These are phyloP conservation scores for Stichopus horrens DNA, from an alignment of 53 echinoderm and acorn worm species.

Conservation along the genomic window DNA sequence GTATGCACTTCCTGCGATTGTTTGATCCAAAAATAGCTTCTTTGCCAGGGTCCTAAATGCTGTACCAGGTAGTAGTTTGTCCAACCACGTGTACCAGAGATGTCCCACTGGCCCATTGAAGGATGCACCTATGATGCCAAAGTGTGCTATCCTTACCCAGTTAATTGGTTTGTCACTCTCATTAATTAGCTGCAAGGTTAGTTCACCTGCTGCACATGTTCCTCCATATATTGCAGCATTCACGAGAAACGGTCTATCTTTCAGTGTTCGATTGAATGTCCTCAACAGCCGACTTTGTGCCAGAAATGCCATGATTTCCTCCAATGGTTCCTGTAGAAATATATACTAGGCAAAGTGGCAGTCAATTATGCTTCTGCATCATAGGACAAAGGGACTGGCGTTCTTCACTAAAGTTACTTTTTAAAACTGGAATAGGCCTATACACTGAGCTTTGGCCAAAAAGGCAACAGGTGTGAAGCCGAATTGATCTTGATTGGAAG, in stretches of 20 bases:
- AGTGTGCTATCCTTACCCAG: constrained; percentile 62
- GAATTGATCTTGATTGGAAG: too few relatives aligned
- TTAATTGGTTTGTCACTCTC: constrained; percentile 60
- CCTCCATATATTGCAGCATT: constrained; percentile 85
- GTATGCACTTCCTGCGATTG: constrained; percentile 64
- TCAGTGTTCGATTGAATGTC: constrained; percentile 49
- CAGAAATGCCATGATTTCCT: not conserved
- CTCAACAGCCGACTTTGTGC: constrained; percentile 24
- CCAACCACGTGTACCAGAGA: constrained; percentile 90
- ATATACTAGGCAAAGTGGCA: not conserved
- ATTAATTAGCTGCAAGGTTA: constrained; percentile 82
- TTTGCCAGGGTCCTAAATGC: constrained; percentile 64
- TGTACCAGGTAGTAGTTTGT: constrained; percentile 63
- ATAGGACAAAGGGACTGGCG: not conserved
- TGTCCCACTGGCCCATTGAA: constrained; percentile 86
- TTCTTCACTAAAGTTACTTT: not conserved
- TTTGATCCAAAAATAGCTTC: constrained; percentile 78
- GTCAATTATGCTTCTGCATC: not conserved
- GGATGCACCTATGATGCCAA: constrained; percentile 74
- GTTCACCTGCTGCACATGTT: constrained; percentile 73
- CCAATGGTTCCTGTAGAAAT: not conserved
- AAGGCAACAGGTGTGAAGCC: too few relatives aligned
- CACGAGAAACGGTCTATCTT: constrained; percentile 61
- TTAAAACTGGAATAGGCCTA: not conserved
- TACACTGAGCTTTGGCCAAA: too few relatives aligned